These are phyloP conservation scores for Heterocephalus glaber DNA, from an alignment of 2,113 vertebrate genomes.

Conservation along the genomic window DNA sequence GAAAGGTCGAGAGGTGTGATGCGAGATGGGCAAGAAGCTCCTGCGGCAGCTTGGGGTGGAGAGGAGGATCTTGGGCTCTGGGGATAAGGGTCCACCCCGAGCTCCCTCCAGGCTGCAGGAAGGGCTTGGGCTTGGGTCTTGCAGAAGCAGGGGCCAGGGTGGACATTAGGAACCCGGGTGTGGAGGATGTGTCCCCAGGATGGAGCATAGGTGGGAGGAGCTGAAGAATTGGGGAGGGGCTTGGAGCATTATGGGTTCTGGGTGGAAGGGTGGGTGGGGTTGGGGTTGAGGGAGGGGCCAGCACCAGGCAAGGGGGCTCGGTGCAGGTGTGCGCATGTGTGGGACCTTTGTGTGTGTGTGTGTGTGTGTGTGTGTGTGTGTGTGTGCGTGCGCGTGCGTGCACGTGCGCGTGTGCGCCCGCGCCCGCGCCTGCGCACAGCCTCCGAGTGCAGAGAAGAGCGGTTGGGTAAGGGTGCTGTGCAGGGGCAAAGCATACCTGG, in stretches of 20 bases:
- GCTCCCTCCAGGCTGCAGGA: neutral
- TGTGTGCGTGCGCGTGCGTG: too few relatives aligned
- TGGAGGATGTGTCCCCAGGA: neutral
- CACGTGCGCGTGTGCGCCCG: too few relatives aligned
- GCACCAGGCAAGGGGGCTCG: neutral
- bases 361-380: too few relatives aligned
- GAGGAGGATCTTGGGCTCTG: neutral
- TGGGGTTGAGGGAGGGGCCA: neutral
- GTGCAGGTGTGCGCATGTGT: neutral
- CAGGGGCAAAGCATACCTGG: neutral
- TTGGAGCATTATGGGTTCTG: neutral
- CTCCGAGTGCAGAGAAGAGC: neutral
- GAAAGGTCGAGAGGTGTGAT: neutral
- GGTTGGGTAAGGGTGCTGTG: neutral
- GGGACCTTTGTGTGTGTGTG: neutral
- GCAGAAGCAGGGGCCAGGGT: rapidly evolving
- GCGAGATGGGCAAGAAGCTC: neutral
- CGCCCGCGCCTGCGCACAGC: neutral
- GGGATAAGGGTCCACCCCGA: neutral
- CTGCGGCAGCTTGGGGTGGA: neutral
- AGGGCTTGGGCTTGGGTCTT: neutral
- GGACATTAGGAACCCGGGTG: neutral
- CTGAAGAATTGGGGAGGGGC: neutral
- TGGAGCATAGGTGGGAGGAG: rapidly evolving
- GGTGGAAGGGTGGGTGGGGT: neutral